Conservation (phyloP, 2,113 vertebrate species). For the Nothobranchius furzeri region DNA sequence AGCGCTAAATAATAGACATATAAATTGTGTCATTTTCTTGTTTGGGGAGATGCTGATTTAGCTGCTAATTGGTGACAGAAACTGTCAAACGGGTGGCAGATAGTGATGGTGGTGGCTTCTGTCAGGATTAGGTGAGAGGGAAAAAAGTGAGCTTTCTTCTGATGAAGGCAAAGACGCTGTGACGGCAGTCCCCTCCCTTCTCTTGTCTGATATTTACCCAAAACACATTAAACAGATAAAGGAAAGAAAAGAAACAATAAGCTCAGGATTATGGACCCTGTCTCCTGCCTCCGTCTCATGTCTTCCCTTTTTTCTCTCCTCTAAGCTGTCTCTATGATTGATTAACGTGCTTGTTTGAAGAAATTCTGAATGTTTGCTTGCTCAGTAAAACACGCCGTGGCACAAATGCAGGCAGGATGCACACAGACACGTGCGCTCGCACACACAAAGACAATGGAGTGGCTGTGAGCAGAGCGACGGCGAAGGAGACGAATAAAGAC, state of each 20-base stretch:
- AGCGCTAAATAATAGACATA: constrained; percentile 80
- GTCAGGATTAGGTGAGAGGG: constrained; percentile 91
- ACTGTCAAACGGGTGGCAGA: constrained; percentile 98
- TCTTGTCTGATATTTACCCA: constrained; percentile 92
- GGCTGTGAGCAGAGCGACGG: constrained; percentile 64
- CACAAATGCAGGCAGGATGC: constrained; percentile 25
- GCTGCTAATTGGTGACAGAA: constrained; percentile 99
- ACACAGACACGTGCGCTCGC: constrained; percentile 12
- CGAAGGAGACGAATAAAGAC: constrained; percentile 85
- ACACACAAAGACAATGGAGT: constrained; percentile 54
- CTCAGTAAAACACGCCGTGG: constrained; percentile 85
- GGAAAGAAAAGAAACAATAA: constrained; percentile 84
- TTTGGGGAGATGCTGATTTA: constrained; percentile 98
- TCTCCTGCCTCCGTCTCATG: constrained; percentile 65
- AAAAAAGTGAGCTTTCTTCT: constrained; percentile 80
- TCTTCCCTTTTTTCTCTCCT: constrained; percentile 46
- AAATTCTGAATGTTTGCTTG: constrained; percentile 88
- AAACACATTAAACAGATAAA: constrained; percentile 90
- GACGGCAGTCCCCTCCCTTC: constrained; percentile 80
- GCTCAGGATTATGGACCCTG: constrained; percentile 85
- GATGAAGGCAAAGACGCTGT: constrained; percentile 85
- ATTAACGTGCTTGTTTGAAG: constrained; percentile 97
- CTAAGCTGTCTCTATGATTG: constrained; percentile 87
- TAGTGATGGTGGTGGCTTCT: constrained; percentile 89
- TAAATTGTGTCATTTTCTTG: constrained; percentile 82